Base-by-base conservation (phyloP, 1,140 invertebrate genomes). In the Drosophila yakuba region DNA sequence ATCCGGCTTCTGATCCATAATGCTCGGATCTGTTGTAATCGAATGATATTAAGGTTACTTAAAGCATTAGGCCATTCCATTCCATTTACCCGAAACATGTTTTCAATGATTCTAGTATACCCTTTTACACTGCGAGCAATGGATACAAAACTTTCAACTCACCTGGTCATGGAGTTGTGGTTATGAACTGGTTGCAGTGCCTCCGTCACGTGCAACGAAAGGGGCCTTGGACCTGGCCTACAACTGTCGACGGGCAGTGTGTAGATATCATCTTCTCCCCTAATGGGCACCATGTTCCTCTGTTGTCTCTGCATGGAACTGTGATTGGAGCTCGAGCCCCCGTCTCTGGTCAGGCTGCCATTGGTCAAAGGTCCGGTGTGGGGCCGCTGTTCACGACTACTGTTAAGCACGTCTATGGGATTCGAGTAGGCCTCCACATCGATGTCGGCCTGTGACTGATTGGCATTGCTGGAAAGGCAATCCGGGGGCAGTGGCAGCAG, bases 341-440 rank as follows among this genome's bases (percentile, higher is more conserved):
- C 74, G 6, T 91, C 90, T 4, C 90, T 74, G 7, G 78, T 80
- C 7, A 91, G 74, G 38, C 89, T 92, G 44, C 89, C 91, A 45
- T 91, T 92, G 36, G 91, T 91, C 17, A 91, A 52, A 1, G 74
- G 64, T 8, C 91, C 91, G 47, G 90, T 91, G 11, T 75, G 84
- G 47, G 74, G 66, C 14, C 79, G 75, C 47, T 90, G 78, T 41
- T 90, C 76, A 15, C 84, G 79, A n/a, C 77, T 89, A 62, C 44
- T 83, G 38, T 83, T 88, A 4, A 92, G 74, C 47, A 92, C 82
- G 74, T 92, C 91, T n/a, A 92, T 85, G 48, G 91, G 91, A 86
- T 92, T 92, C 14, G 91, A 92, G 61, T 92, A 92, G 56, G 91
- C 91, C 55, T 92, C 91, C 74, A 91, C 78, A 68, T 91, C 91